Conservation (phyloP, 2,797 vertebrate species). For the Phataginus tricuspis region DNA sequence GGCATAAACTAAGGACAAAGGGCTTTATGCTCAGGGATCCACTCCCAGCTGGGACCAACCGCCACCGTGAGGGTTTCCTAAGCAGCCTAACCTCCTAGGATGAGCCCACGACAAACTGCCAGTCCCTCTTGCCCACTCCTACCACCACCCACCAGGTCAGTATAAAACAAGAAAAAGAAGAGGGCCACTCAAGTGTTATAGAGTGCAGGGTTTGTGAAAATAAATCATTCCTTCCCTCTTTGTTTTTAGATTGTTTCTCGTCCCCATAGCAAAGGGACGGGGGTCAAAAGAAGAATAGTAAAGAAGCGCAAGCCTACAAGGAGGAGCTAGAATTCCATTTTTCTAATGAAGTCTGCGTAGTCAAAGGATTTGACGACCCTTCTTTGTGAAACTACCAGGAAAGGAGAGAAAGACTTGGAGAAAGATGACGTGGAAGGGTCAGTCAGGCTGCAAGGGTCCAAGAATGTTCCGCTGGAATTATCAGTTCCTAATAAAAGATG, state of each 20-base stretch:
- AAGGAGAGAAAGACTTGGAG: neutral
- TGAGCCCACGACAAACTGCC: rapidly evolving
- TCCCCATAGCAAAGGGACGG: neutral
- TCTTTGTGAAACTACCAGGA: neutral
- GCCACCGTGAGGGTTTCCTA: neutral
- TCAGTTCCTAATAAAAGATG: neutral
- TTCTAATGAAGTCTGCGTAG: neutral
- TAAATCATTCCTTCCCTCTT: neutral
- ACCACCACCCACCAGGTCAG: neutral
- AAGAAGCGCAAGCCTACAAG: neutral
- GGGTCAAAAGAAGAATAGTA: neutral
- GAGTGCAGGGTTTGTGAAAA: neutral
- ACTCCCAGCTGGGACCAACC: neutral
- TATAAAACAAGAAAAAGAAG: neutral
- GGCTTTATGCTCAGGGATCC: no score
- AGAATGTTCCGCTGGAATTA: neutral
- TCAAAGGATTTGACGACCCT: neutral
- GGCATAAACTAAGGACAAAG: neutral
- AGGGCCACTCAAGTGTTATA: neutral
- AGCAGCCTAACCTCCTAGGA: neutral
- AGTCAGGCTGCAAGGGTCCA: neutral
- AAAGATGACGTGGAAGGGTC: rapidly evolving
- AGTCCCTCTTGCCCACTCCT: neutral
- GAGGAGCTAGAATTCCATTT: neutral
- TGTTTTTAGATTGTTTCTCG: neutral